These are phyloP conservation scores for Cenopis cana DNA, from an alignment of 2,888 invertebrate genomes.

Conservation along the genomic window DNA sequence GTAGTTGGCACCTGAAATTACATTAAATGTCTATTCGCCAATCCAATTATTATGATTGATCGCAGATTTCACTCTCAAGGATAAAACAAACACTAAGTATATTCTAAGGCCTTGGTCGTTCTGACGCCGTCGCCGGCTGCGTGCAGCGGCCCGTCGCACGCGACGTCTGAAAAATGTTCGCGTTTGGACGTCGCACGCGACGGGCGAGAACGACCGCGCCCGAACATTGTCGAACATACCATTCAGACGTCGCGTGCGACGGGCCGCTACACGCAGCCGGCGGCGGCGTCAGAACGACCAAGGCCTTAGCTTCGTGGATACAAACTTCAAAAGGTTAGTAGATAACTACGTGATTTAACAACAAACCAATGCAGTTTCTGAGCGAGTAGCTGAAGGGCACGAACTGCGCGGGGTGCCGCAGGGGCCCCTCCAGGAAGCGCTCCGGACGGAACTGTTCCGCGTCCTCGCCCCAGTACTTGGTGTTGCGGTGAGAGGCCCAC, in stretches of 20 bases:
- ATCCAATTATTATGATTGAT: background rate
- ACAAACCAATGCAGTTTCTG: constrained; percentile 14
- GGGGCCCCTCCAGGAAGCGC: constrained; percentile 11
- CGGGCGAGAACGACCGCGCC: too few species aligned
- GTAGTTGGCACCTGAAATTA: constrained; percentile 4
- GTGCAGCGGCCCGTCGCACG: too few species aligned
- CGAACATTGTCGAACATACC: too few species aligned
- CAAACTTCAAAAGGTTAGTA: too few species aligned
- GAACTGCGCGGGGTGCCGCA: constrained; percentile 16
- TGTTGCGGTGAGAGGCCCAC: constrained; percentile 8
- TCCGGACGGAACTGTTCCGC: constrained; percentile 9
- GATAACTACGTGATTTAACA: background rate
- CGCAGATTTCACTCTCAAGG: background rate
- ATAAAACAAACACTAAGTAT: background rate
- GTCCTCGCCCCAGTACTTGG: constrained; percentile 24
- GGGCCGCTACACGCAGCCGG: too few species aligned
- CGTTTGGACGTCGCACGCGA: too few species aligned
- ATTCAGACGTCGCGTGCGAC: too few species aligned
- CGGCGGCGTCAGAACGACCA: too few species aligned
- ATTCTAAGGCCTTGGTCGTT: too few species aligned
- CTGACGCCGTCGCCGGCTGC: too few species aligned
- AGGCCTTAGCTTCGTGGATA: background rate
- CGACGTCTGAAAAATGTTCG: too few species aligned
- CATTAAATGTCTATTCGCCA: background rate
- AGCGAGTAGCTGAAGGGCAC: constrained; percentile 17